phyloP scores from a whole-genome alignment of 1,140 invertebrate genomes.

The Zaprionus nigranus region DNA sequence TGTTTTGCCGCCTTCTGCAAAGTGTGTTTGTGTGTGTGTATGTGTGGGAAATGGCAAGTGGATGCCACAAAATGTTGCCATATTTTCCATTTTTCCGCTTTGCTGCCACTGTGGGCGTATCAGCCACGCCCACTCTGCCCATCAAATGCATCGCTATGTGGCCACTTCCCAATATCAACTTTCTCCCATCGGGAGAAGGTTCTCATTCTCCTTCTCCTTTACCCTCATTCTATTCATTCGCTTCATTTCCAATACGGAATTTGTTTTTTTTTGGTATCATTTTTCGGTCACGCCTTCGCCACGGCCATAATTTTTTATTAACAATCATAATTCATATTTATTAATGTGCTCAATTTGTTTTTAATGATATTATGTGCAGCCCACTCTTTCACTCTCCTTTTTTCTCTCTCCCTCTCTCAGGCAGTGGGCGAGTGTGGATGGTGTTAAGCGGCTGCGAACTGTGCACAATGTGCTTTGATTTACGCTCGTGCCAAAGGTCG shows the following conservation, averaged over 20 bases:
- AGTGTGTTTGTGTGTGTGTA: constrained; percentile 46
- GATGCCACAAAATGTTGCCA: constrained; percentile 44
- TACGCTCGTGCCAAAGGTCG: constrained; percentile 37
- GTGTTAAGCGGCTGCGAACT: constrained; percentile 26
- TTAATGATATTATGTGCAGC: constrained; percentile 68
- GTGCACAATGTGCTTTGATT: constrained; percentile 32
- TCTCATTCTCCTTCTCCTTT: background rate
- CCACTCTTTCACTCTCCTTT: background rate
- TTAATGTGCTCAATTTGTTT: constrained; percentile 78
- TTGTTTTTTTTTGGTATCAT: constrained; percentile 11
- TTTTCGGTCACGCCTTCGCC: constrained; percentile 35
- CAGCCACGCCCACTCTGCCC: background rate
- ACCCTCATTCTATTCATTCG: background rate
- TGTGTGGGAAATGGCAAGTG: constrained; percentile 27
- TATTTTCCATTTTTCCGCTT: constrained; percentile 24
- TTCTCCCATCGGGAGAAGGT: constrained; percentile 10
- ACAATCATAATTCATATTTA: constrained; percentile 78
- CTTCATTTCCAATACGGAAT: constrained; percentile 19
- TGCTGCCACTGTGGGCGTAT: constrained; percentile 9
- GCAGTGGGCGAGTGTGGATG: constrained; percentile 4
- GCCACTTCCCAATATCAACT: constrained; percentile 50
- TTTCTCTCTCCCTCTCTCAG: background rate
- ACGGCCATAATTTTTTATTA: constrained; percentile 68
- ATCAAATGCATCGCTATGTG: constrained; percentile 30
- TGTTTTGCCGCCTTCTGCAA: constrained; percentile 27